These are phyloP conservation scores for Columbina picui DNA, from an alignment of 2,113 vertebrate genomes.

Conservation along the genomic window DNA sequence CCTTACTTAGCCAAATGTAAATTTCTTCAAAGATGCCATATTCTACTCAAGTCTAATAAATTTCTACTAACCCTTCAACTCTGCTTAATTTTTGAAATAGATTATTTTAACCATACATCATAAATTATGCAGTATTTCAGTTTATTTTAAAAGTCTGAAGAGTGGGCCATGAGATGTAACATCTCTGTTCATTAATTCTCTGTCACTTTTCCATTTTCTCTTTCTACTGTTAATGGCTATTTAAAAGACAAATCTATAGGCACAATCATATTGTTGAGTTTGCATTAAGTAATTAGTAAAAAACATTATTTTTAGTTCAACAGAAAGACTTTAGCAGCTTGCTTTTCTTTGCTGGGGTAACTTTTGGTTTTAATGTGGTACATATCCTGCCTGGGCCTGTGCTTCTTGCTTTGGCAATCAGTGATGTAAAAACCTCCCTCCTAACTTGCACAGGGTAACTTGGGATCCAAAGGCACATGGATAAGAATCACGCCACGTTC, in stretches of 20 bases:
- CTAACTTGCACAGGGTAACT: background rate
- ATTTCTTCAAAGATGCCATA: constrained; percentile 9
- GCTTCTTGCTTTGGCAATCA: background rate
- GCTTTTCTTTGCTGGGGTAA: background rate
- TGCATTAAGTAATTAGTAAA: background rate
- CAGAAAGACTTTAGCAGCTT: background rate
- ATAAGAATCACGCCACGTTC: background rate
- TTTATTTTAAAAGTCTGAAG: constrained; percentile 19
- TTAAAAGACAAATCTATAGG: constrained; percentile 17
- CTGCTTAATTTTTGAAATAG: constrained; percentile 26
- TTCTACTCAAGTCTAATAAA: constrained; percentile 16
- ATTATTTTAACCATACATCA: constrained; percentile 25
- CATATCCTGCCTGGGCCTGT: background rate
- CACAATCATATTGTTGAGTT: background rate
- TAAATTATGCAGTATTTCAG: constrained; percentile 33
- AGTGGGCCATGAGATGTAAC: background rate
- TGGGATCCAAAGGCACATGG: background rate
- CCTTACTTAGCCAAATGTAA: background rate
- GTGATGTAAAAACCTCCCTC: background rate
- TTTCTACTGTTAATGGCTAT: background rate
- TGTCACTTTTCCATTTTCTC: background rate
- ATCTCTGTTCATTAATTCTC: background rate
- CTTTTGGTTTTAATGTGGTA: background rate
- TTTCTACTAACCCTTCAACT: background rate
- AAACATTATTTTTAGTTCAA: background rate